Evolutionary conservation across 2,888 invertebrate species (phyloP).

Genomic region (Seladonia tumulorum): DNA sequence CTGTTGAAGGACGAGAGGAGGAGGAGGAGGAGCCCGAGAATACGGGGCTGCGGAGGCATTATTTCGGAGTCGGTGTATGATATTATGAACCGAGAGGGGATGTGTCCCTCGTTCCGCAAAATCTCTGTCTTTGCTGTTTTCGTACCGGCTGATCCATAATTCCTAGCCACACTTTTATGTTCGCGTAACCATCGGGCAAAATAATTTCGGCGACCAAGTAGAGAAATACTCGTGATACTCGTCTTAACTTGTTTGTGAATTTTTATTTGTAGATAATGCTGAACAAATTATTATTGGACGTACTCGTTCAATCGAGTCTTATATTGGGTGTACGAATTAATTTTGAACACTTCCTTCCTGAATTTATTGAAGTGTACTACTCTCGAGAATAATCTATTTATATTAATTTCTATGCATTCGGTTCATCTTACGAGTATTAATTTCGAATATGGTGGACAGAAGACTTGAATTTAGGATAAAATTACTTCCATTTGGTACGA

Average conservation of each 20-base stretch:
- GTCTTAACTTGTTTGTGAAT: not conserved
- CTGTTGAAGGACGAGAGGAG: conserved; percentile 79
- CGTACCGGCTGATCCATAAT: not conserved
- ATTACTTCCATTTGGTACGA: no score
- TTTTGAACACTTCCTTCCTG: not conserved
- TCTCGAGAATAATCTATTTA: not conserved
- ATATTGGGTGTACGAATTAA: not conserved
- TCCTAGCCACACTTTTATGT: not conserved
- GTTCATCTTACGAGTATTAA: no score
- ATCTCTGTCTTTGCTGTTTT: conserved; percentile 26
- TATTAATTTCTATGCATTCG: no score
- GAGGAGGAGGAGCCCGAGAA: conserved; percentile 60
- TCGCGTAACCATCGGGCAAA: no score
- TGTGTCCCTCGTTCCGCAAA: conserved; percentile 34
- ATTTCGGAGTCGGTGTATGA: conserved; percentile 76
- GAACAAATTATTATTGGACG: not conserved
- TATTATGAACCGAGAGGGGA: conserved; percentile 74
- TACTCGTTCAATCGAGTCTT: not conserved
- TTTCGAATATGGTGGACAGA: no score
- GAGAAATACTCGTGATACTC: not conserved
- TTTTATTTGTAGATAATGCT: not conserved
- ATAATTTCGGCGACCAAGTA: not conserved
- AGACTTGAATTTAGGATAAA: no score
- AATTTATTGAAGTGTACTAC: no score
- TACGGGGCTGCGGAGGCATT: conserved; percentile 69